Percentiles rank a stretch among this genome's conserved stretches.
phyloP scores from a whole-genome alignment of 2,113 vertebrate species.

The Geococcyx californianus region DNA sequence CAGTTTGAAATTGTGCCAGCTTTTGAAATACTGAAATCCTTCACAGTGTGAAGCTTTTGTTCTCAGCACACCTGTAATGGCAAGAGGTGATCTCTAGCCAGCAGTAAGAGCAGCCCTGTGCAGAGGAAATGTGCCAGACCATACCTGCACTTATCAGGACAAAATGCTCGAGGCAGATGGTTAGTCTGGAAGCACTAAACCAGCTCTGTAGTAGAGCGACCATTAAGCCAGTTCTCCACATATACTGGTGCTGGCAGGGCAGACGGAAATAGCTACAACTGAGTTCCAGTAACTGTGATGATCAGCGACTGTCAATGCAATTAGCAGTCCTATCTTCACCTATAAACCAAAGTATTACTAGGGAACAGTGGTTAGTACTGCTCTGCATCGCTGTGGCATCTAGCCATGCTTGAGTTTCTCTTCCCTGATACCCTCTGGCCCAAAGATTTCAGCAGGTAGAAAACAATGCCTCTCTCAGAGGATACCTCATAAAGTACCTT shows the following conservation, averaged over 20 bases:
- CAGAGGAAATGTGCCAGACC: background rate
- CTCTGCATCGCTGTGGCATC: background rate
- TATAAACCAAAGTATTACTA: background rate
- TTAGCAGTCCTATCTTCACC: background rate
- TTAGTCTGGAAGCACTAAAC: background rate
- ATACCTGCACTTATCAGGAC: fast-evolving
- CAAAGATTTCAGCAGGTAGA: background rate
- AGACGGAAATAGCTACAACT: fast-evolving
- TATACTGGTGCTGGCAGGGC: background rate
- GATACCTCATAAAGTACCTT: background rate
- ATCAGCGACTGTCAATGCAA: background rate
- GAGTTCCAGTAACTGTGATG: background rate
- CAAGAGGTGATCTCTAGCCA: background rate
- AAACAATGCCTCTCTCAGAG: background rate
- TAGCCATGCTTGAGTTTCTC: background rate
- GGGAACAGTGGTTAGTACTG: background rate
- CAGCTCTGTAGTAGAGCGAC: background rate
- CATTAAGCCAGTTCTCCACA: background rate
- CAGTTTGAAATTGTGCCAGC: background rate
- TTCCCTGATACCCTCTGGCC: background rate
- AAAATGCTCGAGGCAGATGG: fast-evolving
- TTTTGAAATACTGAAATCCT: background rate
- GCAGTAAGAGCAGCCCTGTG: background rate
- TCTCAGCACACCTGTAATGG: background rate
- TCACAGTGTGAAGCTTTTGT: background rate